Evolutionary conservation across 2,888 invertebrate genomes (phyloP).

Genomic region (Apamea crenata): DNA sequence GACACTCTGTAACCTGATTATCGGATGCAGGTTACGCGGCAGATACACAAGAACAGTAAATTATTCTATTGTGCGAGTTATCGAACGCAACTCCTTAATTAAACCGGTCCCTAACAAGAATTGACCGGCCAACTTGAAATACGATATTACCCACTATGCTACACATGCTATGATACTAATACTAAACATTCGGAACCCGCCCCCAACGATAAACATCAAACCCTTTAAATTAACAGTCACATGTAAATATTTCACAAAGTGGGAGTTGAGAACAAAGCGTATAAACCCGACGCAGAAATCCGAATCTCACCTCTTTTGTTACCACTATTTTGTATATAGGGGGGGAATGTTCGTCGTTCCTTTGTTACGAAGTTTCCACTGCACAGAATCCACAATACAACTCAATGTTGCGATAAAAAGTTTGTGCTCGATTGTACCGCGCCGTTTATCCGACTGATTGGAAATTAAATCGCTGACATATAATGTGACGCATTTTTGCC

Average conservation of each 20-base stretch:
- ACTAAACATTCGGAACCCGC: constrained; percentile 37
- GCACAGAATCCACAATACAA: constrained; percentile 45
- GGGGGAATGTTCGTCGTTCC: constrained; percentile 41
- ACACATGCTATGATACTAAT: constrained; percentile 35
- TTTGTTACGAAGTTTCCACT: constrained; percentile 59
- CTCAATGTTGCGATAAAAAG: constrained; percentile 53
- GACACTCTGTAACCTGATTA: background rate
- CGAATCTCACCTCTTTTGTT: constrained; percentile 60
- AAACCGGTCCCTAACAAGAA: constrained; percentile 41
- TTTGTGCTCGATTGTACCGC: constrained; percentile 41
- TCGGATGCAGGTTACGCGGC: background rate
- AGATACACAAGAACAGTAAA: constrained; percentile 10
- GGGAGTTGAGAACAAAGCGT: constrained; percentile 46
- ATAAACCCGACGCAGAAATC: constrained; percentile 43
- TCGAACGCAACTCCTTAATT: constrained; percentile 45
- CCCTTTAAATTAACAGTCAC: constrained; percentile 61
- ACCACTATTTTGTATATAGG: constrained; percentile 52
- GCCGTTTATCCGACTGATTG: constrained; percentile 47
- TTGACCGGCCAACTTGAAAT: constrained; percentile 40
- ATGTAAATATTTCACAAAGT: constrained; percentile 58
- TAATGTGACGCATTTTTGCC: constrained; percentile 23
- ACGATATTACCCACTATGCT: constrained; percentile 46
- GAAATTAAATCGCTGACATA: constrained; percentile 58
- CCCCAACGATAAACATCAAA: constrained; percentile 56
- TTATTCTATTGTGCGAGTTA: constrained; percentile 22